phyloP scores from a whole-genome alignment of 2,797 vertebrate species.

The Lagorchestes hirsutus region DNA sequence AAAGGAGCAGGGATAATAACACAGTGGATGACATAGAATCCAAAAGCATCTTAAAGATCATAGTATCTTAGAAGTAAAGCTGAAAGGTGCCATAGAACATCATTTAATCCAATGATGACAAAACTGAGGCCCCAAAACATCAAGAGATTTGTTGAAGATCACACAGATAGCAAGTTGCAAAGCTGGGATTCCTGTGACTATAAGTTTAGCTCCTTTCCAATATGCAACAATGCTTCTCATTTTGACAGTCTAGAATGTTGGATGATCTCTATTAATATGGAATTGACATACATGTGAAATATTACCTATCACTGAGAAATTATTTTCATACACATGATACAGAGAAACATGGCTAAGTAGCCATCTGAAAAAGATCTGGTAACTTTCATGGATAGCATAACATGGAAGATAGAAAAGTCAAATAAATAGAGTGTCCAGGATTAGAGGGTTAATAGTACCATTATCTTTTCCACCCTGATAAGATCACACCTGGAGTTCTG shows the following conservation, averaged over 20 bases:
- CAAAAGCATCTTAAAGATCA: background rate
- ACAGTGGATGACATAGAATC: background rate
- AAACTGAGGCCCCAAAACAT: background rate
- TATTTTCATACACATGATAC: background rate
- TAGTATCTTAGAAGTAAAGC: background rate
- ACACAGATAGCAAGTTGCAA: background rate
- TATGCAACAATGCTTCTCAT: background rate
- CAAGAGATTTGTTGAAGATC: background rate
- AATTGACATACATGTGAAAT: background rate
- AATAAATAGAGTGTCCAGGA: background rate
- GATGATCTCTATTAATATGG: background rate
- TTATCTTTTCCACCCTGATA: background rate
- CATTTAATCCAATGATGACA: background rate
- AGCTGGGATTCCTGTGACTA: background rate
- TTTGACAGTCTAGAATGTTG: background rate
- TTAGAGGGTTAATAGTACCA: no score
- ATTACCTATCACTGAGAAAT: background rate
- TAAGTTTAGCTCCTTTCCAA: background rate
- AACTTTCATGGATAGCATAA: background rate
- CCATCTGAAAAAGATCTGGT: background rate
- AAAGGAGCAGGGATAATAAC: background rate
- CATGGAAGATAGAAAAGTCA: background rate
- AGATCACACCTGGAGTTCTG: background rate
- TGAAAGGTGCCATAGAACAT: background rate
- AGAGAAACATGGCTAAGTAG: background rate